Evolutionary conservation across 23 tunicate species (phyloP), one percentile per base, ranked within the genome.

Genomic region (Clavelina lepadiformis): DNA sequence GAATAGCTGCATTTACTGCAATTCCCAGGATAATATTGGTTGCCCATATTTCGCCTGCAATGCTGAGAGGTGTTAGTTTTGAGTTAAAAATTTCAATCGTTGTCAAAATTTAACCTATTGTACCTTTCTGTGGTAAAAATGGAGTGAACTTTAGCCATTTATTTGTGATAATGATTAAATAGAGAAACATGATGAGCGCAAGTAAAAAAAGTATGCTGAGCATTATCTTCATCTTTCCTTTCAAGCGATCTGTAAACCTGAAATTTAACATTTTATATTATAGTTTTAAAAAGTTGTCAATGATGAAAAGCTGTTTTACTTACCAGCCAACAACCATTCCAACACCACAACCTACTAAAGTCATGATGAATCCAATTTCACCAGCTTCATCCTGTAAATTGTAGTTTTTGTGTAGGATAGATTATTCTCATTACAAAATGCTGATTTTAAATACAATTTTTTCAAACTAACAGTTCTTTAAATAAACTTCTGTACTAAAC

Each of bases 321-420:
- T 63, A 80, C 96, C 96, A 88, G 1, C 96, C 88, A 62, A 88
- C 70, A 28, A 63, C 18, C 65, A 88, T 65, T 21, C 83, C 96
- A 0, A 59, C 7, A 4, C 35, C 51, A 46, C 96, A 73, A n/a
- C 96, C 96, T 61, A 38, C 65, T 19, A 54, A 11, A 2, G 82
- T 67, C 77, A 70, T 88, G 47, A 67, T 31, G 56, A 88, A 88
- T 27, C 96, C 96, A 53, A 88, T 60, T 20, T 46, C 15, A 5
- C 64, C 96, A 5, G 68, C 52, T 37, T 75, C 71, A 31, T 74
- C 37, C 96, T 88, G 46, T 21, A 30, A 61, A 32, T n/a, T n/a
- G n/a, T n/a, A n/a, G n/a, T n/a, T n/a, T n/a, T n/a, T n/a, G n/a
- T n/a, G n/a, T n/a, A n/a, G n/a, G n/a, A n/a, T n/a, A n/a, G n/a